Conservation (phyloP, 2,888 invertebrate species). For the Drosophila stalkeri region DNA sequence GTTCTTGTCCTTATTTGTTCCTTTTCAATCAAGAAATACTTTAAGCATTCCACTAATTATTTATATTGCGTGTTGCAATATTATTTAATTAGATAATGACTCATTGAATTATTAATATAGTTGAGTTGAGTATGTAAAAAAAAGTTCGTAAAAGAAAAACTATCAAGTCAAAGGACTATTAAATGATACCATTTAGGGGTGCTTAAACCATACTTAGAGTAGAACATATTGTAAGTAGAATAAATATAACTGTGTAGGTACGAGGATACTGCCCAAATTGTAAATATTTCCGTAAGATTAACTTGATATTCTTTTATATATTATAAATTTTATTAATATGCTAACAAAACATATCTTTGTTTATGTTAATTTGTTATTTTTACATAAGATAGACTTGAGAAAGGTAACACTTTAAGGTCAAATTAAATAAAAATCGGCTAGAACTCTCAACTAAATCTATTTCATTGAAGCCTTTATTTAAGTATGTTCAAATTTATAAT, state of each 20-base stretch:
- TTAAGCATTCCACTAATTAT: neutral
- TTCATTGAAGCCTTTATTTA: neutral
- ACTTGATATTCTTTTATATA: neutral
- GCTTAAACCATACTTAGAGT: neutral
- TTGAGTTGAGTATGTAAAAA: neutral
- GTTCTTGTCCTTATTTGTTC: neutral
- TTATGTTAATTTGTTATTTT: no score
- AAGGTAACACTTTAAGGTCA: neutral
- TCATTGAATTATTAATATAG: neutral
- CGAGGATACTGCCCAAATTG: neutral
- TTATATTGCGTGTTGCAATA: constrained; percentile 1
- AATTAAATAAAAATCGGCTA: neutral
- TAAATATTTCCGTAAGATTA: neutral
- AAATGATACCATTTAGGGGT: neutral
- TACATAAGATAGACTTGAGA: no score
- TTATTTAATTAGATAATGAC: neutral
- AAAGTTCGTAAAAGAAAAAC: neutral
- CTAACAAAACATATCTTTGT: no score
- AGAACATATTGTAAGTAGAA: neutral
- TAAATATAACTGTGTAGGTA: no score
- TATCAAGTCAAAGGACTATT: neutral
- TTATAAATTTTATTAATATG: no score
- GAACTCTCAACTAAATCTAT: neutral
- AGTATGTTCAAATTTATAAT: neutral
- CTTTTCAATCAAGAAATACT: neutral